These are phyloP conservation scores for Rhincodon typus DNA, from an alignment of 2,797 vertebrate species.

Conservation along the genomic window DNA sequence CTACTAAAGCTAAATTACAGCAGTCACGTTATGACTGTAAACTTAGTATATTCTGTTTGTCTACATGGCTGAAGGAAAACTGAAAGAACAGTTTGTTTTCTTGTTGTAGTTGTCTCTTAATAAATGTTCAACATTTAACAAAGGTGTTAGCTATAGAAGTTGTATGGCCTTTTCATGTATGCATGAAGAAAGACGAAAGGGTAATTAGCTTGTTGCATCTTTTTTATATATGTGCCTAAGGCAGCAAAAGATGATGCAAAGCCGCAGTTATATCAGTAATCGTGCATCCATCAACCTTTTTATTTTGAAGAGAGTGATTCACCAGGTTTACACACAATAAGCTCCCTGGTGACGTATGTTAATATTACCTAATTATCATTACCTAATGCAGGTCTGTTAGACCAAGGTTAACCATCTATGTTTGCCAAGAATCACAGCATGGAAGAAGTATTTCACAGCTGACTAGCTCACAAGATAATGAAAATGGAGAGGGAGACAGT, in stretches of 20 bases:
- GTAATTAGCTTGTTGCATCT: neutral
- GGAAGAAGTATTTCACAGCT: constrained; percentile 58
- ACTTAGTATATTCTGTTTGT: neutral
- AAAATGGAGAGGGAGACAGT: constrained; percentile 66
- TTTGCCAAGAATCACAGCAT: constrained; percentile 75
- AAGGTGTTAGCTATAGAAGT: neutral
- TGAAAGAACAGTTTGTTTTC: neutral
- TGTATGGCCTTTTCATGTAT: neutral
- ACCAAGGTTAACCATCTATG: constrained; percentile 85
- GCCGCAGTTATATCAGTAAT: neutral
- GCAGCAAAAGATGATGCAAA: neutral
- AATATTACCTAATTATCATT: constrained; percentile 26
- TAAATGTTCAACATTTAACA: neutral
- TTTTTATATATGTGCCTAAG: neutral
- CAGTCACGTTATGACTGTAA: neutral
- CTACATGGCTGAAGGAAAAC: neutral
- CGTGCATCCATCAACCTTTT: neutral
- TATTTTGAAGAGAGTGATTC: neutral
- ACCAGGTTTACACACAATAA: neutral
- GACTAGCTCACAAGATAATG: constrained; percentile 65
- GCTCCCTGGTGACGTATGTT: neutral
- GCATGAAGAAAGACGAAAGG: neutral
- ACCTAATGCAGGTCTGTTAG: constrained; percentile 71
- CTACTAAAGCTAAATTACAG: neutral
- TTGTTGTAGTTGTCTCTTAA: neutral